Evolutionary conservation across 2,797 vertebrate species (phyloP), one percentile per base, ranked within the genome.

Genomic region (Neostethus bicornis): DNA sequence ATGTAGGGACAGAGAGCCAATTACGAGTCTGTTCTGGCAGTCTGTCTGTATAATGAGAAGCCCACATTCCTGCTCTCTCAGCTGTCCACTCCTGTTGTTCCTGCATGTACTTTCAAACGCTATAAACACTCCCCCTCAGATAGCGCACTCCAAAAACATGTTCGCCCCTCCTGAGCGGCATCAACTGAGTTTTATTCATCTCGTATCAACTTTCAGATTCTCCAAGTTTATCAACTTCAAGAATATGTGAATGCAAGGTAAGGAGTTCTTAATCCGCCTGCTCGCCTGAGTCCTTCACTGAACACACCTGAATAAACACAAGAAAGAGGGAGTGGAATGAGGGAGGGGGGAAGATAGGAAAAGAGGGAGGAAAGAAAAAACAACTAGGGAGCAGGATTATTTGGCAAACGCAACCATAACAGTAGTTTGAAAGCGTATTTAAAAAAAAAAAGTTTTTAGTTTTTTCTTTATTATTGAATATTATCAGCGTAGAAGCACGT

Each of bases 281-380:
- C 61, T 65, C 48, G 77, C 53, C 58, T 38, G 31, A 41, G 64
- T 51, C 55, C 51, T 53, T 77, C 51, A 52, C 59, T 42, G 67
- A 53, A 35, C 73, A 80, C 89, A 90, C 89, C 89, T 91, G 88
- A 90, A 88, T 77, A 90, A 91, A 90, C 88, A 91, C 61, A 47
- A 73, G 75, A 66, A 62, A 51, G 63, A 79, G 35, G 79, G 79
- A 80, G 75, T 66, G 59, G 78, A 72, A 59, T 52, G 31, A 66
- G 48, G 62, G 74, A 54, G 60, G 70, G 34, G 70, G 52, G n/a
- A 42, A 23, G 57, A 64, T 56, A 48, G 73, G 69, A 66, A 69
- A 55, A 31, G 32, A 17, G 50, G 42, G 70, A 23, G 49, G 13
- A 3, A 11, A 43, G 64, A 51, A 50, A 74, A 67, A 81, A 75